Evolutionary conservation across 2,888 invertebrate species (phyloP).

Genomic region (Drosophila austrosaltans): DNA sequence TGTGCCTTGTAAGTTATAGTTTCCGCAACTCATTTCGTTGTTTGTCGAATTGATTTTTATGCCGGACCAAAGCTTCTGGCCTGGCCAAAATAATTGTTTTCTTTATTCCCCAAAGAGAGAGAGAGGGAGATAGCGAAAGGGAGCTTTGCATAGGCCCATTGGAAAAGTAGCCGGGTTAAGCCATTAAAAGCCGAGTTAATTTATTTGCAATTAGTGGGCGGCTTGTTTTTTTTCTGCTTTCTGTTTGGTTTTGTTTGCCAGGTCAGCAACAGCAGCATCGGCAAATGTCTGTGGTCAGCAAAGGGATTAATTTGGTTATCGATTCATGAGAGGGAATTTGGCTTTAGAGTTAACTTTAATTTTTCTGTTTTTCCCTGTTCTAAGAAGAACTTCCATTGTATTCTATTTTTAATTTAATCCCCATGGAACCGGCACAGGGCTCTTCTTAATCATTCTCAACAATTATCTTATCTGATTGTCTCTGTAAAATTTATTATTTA

Average conservation of each 20-base stretch:
- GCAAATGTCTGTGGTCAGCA: conserved; percentile 11
- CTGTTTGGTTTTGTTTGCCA: conserved; percentile 1
- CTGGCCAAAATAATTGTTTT: conserved; percentile 58
- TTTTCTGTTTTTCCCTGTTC: neutral
- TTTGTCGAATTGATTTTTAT: conserved; percentile 78
- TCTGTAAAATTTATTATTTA: conserved; percentile 68
- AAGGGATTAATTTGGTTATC: conserved; percentile 1
- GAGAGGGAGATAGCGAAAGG: neutral
- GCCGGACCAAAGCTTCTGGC: conserved; percentile 54
- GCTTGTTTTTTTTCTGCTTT: conserved; percentile 19
- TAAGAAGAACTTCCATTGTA: conserved; percentile 18
- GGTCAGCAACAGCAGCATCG: conserved; percentile 6
- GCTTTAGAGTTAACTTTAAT: neutral
- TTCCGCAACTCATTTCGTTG: conserved; percentile 78
- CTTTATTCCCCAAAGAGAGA: conserved; percentile 30
- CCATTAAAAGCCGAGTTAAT: conserved; percentile 72
- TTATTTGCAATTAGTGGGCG: conserved; percentile 75
- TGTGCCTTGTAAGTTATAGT: conserved; percentile 71
- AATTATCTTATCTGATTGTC: conserved; percentile 56
- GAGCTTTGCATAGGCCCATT: conserved; percentile 34
- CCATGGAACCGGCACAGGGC: conserved; percentile 44
- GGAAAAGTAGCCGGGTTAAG: conserved; percentile 30
- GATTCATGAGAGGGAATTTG: conserved; percentile 6
- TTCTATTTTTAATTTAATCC: conserved; percentile 21
- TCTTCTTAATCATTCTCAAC: conserved; percentile 59